Evolutionary conservation across 2,888 invertebrate genomes (phyloP), one percentile per base, ranked within the genome.

Genomic region (Cataglyphis cursor): DNA sequence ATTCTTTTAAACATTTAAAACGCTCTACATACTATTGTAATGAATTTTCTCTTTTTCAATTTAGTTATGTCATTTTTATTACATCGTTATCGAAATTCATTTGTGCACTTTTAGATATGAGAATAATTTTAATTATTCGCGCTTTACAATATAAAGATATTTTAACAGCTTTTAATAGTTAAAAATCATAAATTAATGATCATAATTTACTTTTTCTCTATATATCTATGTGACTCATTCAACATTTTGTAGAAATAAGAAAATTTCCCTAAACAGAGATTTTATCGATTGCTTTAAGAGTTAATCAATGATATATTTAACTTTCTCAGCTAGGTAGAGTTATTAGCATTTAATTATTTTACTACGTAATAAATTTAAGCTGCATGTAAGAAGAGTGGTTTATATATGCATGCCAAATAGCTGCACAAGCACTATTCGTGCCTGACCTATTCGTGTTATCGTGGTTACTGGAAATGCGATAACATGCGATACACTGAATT

Each of bases 341-440:
- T 72, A 80, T 80, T 80, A 80, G 72, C 78, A 80, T 80, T 80
- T 80, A 80, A 80, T 80, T 80, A 59, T 59, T 73, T 59, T 44
- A 21, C 59, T 80, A n/a, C 59, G 73, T 66, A 59, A 80, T 80
- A 80, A 80, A 80, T 80, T 72, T 72, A 41, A 80, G 73, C 78
- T 73, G 73, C 59, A 73, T 73, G 73, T 80, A 80, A 80, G 78
- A 80, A 80, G 78, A 72, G 54, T 72, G 72, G 78, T 80, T 72
- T 73, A 80, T 73, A 59, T 80, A 72, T 80, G 73, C 78, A 24
- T 59, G 18, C 73, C 73, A 59, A 72, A 80, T 80, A 59, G 78
- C 73, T 59, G 73, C 57, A 70, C 57, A 57, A 21, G 78, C 59
- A 73, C 59, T 80, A 48, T 80, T 59, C 78, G 78, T 80, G 78